Base-by-base conservation (phyloP, 2,113 vertebrate genomes). In the Otocyon megalotis region DNA sequence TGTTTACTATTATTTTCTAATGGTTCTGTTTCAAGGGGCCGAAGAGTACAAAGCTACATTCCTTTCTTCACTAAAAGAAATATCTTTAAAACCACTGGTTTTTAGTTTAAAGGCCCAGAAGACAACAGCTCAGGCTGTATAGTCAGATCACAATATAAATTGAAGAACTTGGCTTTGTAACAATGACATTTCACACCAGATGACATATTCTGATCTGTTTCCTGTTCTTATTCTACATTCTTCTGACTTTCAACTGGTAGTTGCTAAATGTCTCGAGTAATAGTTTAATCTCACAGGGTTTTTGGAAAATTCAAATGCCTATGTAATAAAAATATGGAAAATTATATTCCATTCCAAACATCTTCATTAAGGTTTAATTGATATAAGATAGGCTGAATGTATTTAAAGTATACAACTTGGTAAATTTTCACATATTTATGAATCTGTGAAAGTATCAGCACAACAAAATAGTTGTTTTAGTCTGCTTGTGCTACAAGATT, bases 41-140 rank as follows among this genome's bases (percentile, higher is more conserved):
- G 28, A 96, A 74, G n/a, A 83, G 53, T 54, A 92, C 16, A 54
- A 87, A 80, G 9, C 60, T 54, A 28, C 14, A 82, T 80, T 83
- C 24, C 19, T 53, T 89, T 53, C 62, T 84, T 84, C 69, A 83
- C 56, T 67, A 72, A 96, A 0, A 92, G 22, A 96, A 65, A 94
- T 80, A 11, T 50, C 19, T 84, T 92, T 81, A 76, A 69, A 81
- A 65, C 50, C 15, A 67, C 6, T 20, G 10, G 20, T 12, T 89
- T 80, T 86, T 60, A 90, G 8, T 90, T 85, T 82, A 86, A 94
- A 90, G 88, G 19, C 67, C 20, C 63, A 79, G 16, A 19, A 79
- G 60, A 90, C 32, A 80, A 72, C 7, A 35, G n/a, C 24, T 93
- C 20, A 56, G 80, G 9, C 13, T 83, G 13, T 17, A 65, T n/a